phyloP scores from a whole-genome alignment of 2,888 invertebrate genomes.

The Electrophaes corylata region DNA sequence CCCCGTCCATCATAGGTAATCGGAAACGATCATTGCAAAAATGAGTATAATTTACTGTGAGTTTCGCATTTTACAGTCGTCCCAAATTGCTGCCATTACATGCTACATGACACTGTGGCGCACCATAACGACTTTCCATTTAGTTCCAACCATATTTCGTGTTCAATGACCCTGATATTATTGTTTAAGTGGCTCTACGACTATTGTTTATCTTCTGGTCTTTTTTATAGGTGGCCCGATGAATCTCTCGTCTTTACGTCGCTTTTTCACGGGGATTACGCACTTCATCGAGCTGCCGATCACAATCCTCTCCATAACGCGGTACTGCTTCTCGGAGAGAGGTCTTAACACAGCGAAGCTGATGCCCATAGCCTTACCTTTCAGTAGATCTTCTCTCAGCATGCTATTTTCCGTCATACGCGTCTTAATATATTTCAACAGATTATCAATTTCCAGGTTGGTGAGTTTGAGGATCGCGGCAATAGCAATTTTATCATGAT shows the following conservation, averaged over 20 bases:
- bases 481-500: conserved; percentile 72
- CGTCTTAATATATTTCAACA: conserved; percentile 65
- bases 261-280: conserved; percentile 54
- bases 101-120: conserved; percentile 67
- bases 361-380: conserved; percentile 68
- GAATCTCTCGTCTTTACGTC: conserved; percentile 59
- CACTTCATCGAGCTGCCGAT: conserved; percentile 59
- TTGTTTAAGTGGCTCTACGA: conserved; percentile 37
- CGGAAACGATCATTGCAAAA: conserved; percentile 79
- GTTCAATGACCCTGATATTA: conserved; percentile 43
- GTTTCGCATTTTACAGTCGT: conserved; percentile 69
- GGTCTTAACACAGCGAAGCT: conserved; percentile 69
- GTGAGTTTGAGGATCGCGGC: conserved; percentile 65
- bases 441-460: conserved; percentile 61
- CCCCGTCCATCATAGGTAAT: conserved; percentile 74
- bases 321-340: conserved; percentile 66
- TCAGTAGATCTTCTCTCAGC: conserved; percentile 65
- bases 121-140: conserved; percentile 63
- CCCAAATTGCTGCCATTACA: conserved; percentile 75
- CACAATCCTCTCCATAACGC: conserved; percentile 67
- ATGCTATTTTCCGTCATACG: conserved; percentile 59
- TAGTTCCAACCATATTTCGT: conserved; percentile 49
- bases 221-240: conserved; percentile 58
- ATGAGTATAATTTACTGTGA: conserved; percentile 75
- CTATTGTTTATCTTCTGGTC: conserved; percentile 51